A percentile compares a stretch with the other conserved stretches of the same genome.
Conservation (phyloP, 2,888 invertebrate species). For the Tetheella fluctuosa region DNA sequence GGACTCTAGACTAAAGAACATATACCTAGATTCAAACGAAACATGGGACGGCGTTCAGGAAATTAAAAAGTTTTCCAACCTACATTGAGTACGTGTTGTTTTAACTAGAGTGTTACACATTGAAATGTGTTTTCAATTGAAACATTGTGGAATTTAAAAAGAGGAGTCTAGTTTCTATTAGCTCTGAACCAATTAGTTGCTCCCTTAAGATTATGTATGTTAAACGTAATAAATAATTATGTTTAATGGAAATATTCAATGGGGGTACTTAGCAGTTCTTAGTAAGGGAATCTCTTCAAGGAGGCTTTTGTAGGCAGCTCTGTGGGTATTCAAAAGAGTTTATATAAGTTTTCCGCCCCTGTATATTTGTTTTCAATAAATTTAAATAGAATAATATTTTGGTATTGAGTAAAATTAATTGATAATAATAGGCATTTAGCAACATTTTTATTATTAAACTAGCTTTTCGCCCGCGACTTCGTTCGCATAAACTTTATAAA, state of each 20-base stretch:
- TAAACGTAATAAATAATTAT: neutral
- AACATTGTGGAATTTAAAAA: neutral
- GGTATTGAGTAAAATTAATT: no score
- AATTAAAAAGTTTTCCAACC: constrained; percentile 42
- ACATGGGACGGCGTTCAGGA: constrained; percentile 27
- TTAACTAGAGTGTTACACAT: neutral
- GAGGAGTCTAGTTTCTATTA: neutral
- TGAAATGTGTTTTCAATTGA: constrained; percentile 2
- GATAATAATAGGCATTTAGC: no score
- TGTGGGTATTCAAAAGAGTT: no score
- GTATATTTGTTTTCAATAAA: no score
- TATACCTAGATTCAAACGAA: neutral
- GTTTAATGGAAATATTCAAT: neutral
- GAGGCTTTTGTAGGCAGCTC: no score
- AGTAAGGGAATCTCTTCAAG: no score
- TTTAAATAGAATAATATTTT: no score
- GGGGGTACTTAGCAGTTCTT: neutral
- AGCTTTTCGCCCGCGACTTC: no score
- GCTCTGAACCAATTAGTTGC: neutral
- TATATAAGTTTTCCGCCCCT: no score
- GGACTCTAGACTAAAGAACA: neutral
- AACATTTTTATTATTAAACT: no score
- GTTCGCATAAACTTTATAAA: no score
- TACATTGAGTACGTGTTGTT: constrained; percentile 10
- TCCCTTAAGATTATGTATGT: neutral